Evolutionary conservation across 2,113 vertebrate species (phyloP).

Genomic region (Heptranchias perlo): DNA sequence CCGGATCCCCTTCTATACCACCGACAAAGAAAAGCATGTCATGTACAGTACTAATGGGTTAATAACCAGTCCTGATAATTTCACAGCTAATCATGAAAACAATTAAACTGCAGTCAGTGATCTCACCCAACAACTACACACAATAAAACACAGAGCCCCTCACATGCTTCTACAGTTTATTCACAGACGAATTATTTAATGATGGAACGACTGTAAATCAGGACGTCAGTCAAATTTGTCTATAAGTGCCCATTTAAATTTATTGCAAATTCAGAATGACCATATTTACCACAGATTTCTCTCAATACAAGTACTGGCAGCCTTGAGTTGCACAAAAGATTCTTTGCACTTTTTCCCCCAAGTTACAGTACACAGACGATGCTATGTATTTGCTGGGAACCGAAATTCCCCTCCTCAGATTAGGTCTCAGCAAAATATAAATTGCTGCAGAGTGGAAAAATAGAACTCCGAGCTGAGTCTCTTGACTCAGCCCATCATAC

Average conservation of each 20-base stretch:
- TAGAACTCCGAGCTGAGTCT: constrained; percentile 4
- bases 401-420: not conserved
- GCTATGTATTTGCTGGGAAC: not conserved
- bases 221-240: not conserved
- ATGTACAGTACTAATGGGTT: not conserved
- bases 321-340: not conserved
- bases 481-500: not conserved
- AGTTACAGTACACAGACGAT: not conserved
- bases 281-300: not conserved
- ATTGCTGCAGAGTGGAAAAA: constrained; percentile 5
- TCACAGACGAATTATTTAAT: not conserved
- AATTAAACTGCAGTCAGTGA: not conserved
- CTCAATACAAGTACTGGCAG: not conserved
- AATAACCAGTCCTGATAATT: not conserved
- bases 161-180: not conserved
- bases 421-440: not conserved
- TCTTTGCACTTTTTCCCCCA: not conserved
- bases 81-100: not conserved
- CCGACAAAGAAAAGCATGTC: not conserved
- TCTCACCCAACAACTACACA: no score
- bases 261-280: not conserved
- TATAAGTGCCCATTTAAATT: not conserved
- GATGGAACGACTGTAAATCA: not conserved
- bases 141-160: no score
- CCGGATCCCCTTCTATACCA: not conserved